These are phyloP conservation scores for Helobdella robusta DNA, from an alignment of 2,888 invertebrate genomes.

Conservation along the genomic window DNA sequence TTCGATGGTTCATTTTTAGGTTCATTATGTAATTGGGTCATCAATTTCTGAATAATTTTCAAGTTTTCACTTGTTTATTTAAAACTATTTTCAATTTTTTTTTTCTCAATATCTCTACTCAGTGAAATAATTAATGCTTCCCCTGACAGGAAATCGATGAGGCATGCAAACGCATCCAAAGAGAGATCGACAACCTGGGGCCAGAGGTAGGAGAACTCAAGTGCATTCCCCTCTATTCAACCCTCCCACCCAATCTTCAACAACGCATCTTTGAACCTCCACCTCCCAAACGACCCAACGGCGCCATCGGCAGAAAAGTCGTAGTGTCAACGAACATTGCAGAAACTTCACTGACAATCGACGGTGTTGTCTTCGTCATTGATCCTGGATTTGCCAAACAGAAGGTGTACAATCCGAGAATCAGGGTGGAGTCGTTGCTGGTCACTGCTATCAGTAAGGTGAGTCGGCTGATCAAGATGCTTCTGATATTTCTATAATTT, in stretches of 20 bases:
- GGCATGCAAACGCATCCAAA: conserved; percentile 90
- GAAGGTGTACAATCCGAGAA: conserved; percentile 81
- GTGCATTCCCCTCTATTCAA: conserved; percentile 96
- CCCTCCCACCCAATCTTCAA: conserved; percentile 89
- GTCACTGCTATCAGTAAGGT: conserved; percentile 93
- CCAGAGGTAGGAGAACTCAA: conserved; percentile 92
- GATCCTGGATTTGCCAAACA: conserved; percentile 99
- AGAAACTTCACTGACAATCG: conserved; percentile 95
- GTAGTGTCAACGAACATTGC: conserved; percentile 99
- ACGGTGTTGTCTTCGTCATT: conserved; percentile 97
- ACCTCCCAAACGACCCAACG: conserved; percentile 78
- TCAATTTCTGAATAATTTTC: too few species aligned
- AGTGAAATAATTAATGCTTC: too few species aligned
- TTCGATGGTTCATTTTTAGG: too few species aligned
- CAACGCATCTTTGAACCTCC: conserved; percentile 94
- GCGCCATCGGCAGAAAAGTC: conserved; percentile 79
- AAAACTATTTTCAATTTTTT: too few species aligned
- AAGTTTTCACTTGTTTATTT: too few species aligned
- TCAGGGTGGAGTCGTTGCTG: conserved; percentile 87
- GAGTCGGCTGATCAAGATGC: too few species aligned
- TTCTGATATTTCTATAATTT: too few species aligned
- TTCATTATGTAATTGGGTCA: too few species aligned
- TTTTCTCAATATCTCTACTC: neutral
- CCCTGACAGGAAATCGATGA: conserved; percentile 77
- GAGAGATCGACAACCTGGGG: conserved; percentile 89